These are phyloP conservation scores for Philopotamus ludificatus DNA, from an alignment of 1,140 invertebrate species.

Conservation along the genomic window DNA sequence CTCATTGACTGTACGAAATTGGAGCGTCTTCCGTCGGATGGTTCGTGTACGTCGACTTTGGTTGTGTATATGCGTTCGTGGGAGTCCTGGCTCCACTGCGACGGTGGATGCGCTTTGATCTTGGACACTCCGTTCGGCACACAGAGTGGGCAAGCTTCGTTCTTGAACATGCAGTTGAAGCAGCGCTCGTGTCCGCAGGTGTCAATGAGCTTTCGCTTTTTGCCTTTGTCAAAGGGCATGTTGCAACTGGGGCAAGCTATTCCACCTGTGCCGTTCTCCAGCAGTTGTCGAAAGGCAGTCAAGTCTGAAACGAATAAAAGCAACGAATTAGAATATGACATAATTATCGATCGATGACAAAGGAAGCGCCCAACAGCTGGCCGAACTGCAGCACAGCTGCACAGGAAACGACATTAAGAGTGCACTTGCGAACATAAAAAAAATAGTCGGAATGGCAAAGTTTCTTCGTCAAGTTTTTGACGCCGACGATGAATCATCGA, in stretches of 20 bases:
- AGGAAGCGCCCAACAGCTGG: background rate
- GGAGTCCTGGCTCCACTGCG: slow-evolving; percentile 49
- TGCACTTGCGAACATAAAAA: background rate
- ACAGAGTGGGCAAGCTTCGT: slow-evolving; percentile 87
- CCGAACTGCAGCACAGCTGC: background rate
- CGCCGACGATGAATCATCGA: background rate
- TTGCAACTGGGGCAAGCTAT: slow-evolving; percentile 77
- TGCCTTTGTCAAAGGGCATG: slow-evolving; percentile 93
- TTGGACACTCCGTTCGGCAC: slow-evolving; percentile 51
- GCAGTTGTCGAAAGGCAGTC: slow-evolving; percentile 37
- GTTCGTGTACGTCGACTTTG: slow-evolving; percentile 41
- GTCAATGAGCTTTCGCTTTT: slow-evolving; percentile 90
- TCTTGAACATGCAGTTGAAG: slow-evolving; percentile 90
- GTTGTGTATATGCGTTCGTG: slow-evolving; percentile 38
- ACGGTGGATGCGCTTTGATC: slow-evolving; percentile 32
- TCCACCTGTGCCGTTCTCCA: slow-evolving; percentile 51
- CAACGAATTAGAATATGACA: background rate
- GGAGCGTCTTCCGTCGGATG: slow-evolving; percentile 16
- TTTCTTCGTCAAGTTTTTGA: background rate
- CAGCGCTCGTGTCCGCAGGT: slow-evolving; percentile 91
- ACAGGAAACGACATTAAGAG: background rate
- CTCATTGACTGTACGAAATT: slow-evolving; percentile 40
- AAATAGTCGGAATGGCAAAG: background rate
- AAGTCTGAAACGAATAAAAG: slow-evolving; percentile 35
- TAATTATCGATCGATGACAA: background rate